phyloP scores from a whole-genome alignment of 2,888 invertebrate genomes.

The Caenorhabditis sp. region DNA sequence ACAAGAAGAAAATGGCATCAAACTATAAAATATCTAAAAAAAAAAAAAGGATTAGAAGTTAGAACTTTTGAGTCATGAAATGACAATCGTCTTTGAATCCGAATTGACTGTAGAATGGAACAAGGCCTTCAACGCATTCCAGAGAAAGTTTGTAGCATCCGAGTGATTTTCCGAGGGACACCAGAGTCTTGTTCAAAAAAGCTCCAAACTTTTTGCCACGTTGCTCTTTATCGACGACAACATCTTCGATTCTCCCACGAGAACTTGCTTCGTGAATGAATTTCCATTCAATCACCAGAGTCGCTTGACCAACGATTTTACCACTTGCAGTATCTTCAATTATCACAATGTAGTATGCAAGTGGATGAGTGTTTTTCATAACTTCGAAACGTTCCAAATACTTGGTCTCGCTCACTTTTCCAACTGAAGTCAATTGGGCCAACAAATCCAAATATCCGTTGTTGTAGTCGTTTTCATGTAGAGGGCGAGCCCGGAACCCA shows the following conservation, averaged over 20 bases:
- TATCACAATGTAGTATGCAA: constrained; percentile 87
- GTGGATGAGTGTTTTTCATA: constrained; percentile 82
- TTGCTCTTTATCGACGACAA: constrained; percentile 45
- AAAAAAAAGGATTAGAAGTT: too few species aligned
- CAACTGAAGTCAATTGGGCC: constrained; percentile 65
- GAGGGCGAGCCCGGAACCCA: constrained; percentile 45
- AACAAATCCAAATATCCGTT: constrained; percentile 63
- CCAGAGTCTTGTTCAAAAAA: constrained; percentile 70
- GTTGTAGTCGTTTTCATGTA: constrained; percentile 49
- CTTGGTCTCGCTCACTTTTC: constrained; percentile 49
- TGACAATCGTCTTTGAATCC: constrained; percentile 66
- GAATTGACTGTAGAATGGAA: constrained; percentile 69
- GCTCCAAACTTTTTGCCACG: constrained; percentile 82
- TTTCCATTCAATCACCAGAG: constrained; percentile 90
- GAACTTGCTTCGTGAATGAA: constrained; percentile 81
- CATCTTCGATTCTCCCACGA: constrained; percentile 60
- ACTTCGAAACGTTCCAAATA: constrained; percentile 78
- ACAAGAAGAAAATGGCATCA: not conserved
- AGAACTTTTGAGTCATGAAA: constrained; percentile 65
- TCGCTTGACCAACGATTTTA: constrained; percentile 81
- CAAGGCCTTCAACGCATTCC: constrained; percentile 69
- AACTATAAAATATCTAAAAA: not conserved
- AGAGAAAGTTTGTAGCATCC: constrained; percentile 71
- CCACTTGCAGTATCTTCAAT: constrained; percentile 82
- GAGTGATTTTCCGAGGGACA: constrained; percentile 41